These are phyloP conservation scores for Lepidochrysops patricia DNA, from an alignment of 2,888 invertebrate genomes.

Conservation along the genomic window DNA sequence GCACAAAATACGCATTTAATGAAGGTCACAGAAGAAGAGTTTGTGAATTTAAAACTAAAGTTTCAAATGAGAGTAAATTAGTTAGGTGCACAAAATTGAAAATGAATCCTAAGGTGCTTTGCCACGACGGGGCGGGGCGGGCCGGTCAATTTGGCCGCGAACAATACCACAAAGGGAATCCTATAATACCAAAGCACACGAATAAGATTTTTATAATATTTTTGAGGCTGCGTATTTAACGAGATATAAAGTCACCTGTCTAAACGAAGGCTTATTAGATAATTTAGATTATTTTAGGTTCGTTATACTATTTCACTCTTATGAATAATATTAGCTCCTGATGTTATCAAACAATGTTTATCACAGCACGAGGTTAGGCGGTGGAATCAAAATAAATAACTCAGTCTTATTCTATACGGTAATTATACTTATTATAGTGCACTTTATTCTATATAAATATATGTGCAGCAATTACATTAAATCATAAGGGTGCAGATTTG, in stretches of 20 bases:
- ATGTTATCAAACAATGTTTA: conserved; percentile 32
- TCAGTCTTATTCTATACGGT: conserved; percentile 66
- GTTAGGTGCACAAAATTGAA: too few relatives aligned
- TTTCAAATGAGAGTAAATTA: too few relatives aligned
- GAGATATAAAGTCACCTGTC: neutral
- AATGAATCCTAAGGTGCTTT: too few relatives aligned
- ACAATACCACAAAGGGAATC: too few relatives aligned
- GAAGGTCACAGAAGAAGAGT: too few relatives aligned
- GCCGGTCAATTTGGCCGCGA: too few relatives aligned
- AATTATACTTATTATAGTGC: conserved; percentile 51
- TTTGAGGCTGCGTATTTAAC: neutral
- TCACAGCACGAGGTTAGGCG: conserved; percentile 57
- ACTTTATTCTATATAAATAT: conserved; percentile 47
- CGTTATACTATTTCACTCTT: conserved; percentile 4
- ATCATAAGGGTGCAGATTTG: conserved; percentile 42
- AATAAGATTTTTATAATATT: too few relatives aligned
- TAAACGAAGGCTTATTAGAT: neutral
- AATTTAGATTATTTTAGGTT: conserved; percentile 5
- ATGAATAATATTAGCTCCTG: conserved; percentile 2
- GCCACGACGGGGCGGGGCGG: too few relatives aligned
- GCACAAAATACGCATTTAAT: neutral
- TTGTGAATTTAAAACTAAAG: too few relatives aligned
- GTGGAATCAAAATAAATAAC: conserved; percentile 13
- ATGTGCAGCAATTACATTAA: conserved; percentile 47
- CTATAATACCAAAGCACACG: too few relatives aligned